Evolutionary conservation across 2,797 vertebrate species (phyloP), one percentile per base, ranked within the genome.

Genomic region (Micrastur ruficollis): DNA sequence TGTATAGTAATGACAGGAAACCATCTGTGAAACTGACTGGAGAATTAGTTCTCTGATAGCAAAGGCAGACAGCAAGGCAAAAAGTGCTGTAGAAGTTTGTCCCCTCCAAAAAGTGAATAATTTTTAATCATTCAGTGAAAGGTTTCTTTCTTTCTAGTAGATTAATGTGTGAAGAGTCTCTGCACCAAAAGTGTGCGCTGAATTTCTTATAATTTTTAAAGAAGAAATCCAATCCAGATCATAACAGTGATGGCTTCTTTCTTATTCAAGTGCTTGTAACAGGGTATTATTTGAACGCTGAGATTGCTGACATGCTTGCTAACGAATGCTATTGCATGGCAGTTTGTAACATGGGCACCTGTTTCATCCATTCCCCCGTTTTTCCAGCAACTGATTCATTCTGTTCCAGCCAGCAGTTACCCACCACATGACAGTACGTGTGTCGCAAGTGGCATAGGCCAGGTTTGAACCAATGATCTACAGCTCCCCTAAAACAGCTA

Each of bases 1-100:
- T 93, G 92, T 96, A 58, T 86, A 91, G 84, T 93, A 97, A 95
- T 93, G 95, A 95, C 96, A 94, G 89, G 93, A 94, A 97, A 92
- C 86, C 93, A 93, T 93, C 94, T 96, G 95, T 92, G 93, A 97
- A 96, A 95, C 92, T 94, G 90, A 95, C 93, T 95, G 70, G 90
- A 96, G 94, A 91, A 96, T 95, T 91, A 83, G 84, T 70, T 97
- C 81, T 65, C 79, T 91, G 84, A 81, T 86, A 96, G 84, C 58
- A 73, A 97, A 95, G 62, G 81, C 90, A 95, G 81, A 92, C 50
- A 0, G 81, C 55, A 83, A 94, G 67, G 91, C 75, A 95, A 73
- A 73, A 91, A 96, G 79, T 68, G 90, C 90, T 55, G 42, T 17
- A 59, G 53, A 94, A 93, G 79, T 92, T 95, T 93, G 86, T 89